phyloP scores from a whole-genome alignment of 2,888 invertebrate genomes.

The Pristionchus entomophagus region DNA sequence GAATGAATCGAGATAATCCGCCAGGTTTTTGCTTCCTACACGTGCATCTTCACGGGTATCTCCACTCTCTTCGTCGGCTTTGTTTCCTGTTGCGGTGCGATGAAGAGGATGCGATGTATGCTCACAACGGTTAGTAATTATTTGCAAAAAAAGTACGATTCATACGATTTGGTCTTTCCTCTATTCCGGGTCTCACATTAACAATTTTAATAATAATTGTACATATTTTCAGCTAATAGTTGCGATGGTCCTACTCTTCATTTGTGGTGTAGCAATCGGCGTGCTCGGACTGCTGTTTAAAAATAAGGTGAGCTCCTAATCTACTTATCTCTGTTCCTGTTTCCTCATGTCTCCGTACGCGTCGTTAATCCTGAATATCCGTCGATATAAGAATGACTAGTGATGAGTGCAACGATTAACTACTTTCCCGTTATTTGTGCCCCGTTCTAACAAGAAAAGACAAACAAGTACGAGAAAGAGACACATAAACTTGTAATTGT shows the following conservation, averaged over 20 bases:
- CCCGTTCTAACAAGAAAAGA: too few species aligned
- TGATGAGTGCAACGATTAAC: too few species aligned
- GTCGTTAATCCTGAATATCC: neutral
- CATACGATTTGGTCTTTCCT: too few species aligned
- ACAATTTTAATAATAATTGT: neutral
- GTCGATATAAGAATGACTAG: neutral
- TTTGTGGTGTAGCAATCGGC: slow-evolving; percentile 66
- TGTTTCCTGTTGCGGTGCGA: slow-evolving; percentile 71
- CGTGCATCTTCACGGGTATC: slow-evolving; percentile 63
- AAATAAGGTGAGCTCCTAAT: slow-evolving; percentile 59
- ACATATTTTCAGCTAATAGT: slow-evolving; percentile 62
- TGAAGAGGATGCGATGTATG: slow-evolving; percentile 68
- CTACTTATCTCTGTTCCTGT: too few species aligned
- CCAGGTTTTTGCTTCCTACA: slow-evolving; percentile 57
- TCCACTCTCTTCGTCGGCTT: slow-evolving; percentile 69
- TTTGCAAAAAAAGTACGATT: too few species aligned
- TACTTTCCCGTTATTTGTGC: too few species aligned
- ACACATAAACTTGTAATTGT: neutral
- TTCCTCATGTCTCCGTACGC: neutral
- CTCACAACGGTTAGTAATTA: slow-evolving; percentile 64
- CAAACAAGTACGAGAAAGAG: neutral
- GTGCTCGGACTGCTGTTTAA: slow-evolving; percentile 63
- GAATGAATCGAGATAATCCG: neutral
- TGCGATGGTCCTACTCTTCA: slow-evolving; percentile 60
- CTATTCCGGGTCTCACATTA: too few species aligned